phyloP scores from a whole-genome alignment of 2,113 vertebrate species.

The Tragelaphus strepsiceros region DNA sequence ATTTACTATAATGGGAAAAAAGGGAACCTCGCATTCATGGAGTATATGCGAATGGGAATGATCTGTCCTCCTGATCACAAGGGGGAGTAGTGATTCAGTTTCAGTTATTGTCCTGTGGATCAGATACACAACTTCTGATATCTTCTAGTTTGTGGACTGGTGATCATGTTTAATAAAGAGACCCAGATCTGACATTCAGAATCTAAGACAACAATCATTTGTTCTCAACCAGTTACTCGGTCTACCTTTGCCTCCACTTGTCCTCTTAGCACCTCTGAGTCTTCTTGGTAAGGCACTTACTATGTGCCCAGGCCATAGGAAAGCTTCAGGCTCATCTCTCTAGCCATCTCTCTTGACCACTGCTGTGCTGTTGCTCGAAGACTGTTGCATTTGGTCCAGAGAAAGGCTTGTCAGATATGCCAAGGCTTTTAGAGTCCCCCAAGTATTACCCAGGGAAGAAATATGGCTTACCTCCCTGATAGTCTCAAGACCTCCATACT shows the following conservation, averaged over 20 bases:
- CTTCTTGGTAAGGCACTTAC: neutral
- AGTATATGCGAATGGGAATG: neutral
- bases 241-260: neutral
- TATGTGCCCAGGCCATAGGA: neutral
- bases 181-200: neutral
- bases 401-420: neutral
- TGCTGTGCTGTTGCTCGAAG: neutral
- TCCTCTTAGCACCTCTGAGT: neutral
- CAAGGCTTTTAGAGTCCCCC: neutral
- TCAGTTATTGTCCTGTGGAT: neutral
- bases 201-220: neutral
- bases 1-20: neutral
- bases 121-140: neutral
- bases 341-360: neutral
- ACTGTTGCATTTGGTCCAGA: neutral
- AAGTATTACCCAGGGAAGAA: neutral
- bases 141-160: neutral
- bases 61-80: neutral
- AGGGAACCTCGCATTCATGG: neutral
- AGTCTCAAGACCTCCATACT: neutral
- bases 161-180: neutral
- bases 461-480: neutral
- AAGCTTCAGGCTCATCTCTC: neutral
- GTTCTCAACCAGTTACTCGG: neutral
- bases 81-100: neutral